phyloP scores from a whole-genome alignment of 2,797 vertebrate species.

The Syncerus caffer region DNA sequence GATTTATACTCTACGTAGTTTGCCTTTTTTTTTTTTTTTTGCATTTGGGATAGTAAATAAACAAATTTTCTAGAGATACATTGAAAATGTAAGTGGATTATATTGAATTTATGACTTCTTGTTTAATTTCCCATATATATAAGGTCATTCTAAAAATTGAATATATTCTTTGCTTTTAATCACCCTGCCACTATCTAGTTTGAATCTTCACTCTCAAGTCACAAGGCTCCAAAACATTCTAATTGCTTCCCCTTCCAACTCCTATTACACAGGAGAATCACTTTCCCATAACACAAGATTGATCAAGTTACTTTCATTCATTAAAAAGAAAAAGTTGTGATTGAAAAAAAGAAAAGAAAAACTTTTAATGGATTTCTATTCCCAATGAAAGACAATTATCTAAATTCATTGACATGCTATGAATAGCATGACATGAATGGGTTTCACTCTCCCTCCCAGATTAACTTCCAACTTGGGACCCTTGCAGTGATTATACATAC shows the following conservation, averaged over 20 bases:
- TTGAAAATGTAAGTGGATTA: neutral
- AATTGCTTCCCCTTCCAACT: neutral
- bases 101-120: neutral
- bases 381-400: neutral
- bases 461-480: neutral
- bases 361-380: neutral
- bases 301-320: neutral
- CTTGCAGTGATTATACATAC: rapidly evolving
- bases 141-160: neutral
- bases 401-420: neutral
- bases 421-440: neutral
- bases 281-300: neutral
- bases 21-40: neutral
- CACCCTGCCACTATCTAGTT: neutral
- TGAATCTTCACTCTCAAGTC: neutral
- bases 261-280: neutral
- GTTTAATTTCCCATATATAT: neutral
- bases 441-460: neutral
- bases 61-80: neutral
- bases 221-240: neutral
- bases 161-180: neutral
- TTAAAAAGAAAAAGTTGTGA: neutral
- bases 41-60: neutral
- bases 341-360: neutral
- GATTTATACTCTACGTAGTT: neutral